phyloP scores from a whole-genome alignment of 2,888 invertebrate species.

The Trissoscelio sp. region DNA sequence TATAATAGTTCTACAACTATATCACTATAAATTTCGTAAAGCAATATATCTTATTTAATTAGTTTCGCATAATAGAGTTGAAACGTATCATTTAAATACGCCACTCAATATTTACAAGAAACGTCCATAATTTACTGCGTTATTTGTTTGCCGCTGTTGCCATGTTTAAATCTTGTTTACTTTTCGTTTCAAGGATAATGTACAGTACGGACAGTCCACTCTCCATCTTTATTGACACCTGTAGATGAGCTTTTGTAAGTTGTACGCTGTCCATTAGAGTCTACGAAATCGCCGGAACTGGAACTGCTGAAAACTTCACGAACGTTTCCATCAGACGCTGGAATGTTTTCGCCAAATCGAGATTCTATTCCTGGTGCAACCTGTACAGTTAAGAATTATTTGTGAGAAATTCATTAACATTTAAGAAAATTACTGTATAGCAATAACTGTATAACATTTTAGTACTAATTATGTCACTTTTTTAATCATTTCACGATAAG shows the following conservation, averaged over 20 bases:
- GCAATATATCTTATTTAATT: conserved; percentile 24
- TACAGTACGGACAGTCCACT: conserved; percentile 60
- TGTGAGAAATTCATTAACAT: too few species aligned
- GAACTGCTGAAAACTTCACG: conserved; percentile 61
- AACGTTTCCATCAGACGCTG: conserved; percentile 42
- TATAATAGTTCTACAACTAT: conserved; percentile 38
- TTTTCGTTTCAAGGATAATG: conserved; percentile 60
- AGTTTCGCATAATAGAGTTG: conserved; percentile 25
- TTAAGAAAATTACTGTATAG: too few species aligned
- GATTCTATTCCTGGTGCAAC: conserved; percentile 75
- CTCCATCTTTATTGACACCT: conserved; percentile 64
- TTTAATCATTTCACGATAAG: too few species aligned
- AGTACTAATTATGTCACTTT: too few species aligned
- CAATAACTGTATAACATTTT: too few species aligned
- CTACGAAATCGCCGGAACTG: conserved; percentile 59
- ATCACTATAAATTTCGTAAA: conserved; percentile 53
- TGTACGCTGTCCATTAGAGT: conserved; percentile 55
- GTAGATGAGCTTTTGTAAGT: conserved; percentile 59
- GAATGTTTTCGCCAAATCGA: conserved; percentile 73
- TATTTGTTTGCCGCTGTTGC: conserved; percentile 27
- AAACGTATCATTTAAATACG: conserved; percentile 16
- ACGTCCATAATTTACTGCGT: conserved; percentile 38
- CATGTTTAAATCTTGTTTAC: neutral
- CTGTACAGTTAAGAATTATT: conserved; percentile 68
- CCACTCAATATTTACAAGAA: conserved; percentile 49